Base-by-base conservation (phyloP, 2,113 vertebrate species). In the Jacana jacana region DNA sequence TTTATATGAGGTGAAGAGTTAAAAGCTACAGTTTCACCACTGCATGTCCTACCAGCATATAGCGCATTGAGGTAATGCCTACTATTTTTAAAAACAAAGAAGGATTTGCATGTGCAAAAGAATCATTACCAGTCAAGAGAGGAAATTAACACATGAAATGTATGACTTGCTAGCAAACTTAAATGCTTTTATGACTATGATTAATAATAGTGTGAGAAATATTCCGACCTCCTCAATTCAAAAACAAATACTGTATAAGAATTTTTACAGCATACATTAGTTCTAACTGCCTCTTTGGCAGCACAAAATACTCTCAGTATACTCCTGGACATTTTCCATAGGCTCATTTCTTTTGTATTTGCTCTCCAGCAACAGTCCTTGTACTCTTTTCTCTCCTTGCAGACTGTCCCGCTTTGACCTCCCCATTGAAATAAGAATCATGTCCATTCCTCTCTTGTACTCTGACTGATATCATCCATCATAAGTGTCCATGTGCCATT, bases 401-500 rank as follows among this genome's bases (percentile, higher is more conserved):
- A 9, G 8, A 4, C 9, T 37, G 37, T 54, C 17, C 18, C 11
- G 14, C 31, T 68, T 22, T 19, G 8, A 81, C 20, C 16, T 68
- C 27, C 13, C 4, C 9, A 14, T 1, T 58, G n/a, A 84, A 76
- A 78, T 1, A 2, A 87, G 15, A 51, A 30, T 15, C 1, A 0
- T 24, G 9, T 10, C 51, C 42, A 24, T 33, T 91, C 46, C 17
- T 49, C 27, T n/a, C 11, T 17, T 33, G 5, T 35, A 20, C 4
- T 64, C 30, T 40, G 33, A 73, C 10, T 48, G 12, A 6, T 8
- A 1, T 73, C 39, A 55, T 51, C 18, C 48, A 42, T n/a, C 42
- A 63, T 2, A 49, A 5, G 4, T 66, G 7, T 28, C 14, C n/a
- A 51, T 0, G 0, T 49, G 23, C 4, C 17, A 31, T 46, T 92